Conservation (phyloP, 2,113 vertebrate species). For the Corydoras maculifer region DNA sequence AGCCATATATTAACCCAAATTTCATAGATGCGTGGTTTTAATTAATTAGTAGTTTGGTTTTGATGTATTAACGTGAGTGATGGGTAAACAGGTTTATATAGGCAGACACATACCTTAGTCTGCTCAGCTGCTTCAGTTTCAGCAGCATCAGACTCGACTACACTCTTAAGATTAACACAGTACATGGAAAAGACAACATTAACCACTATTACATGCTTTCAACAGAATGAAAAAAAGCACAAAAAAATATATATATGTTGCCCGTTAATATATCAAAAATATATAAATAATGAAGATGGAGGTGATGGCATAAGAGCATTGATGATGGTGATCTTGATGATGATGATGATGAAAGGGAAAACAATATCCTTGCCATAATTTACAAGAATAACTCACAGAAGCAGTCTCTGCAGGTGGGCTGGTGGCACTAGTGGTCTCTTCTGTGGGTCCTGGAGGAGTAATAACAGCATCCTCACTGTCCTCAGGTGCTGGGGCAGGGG, state of each 20-base stretch:
- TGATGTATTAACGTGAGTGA: background rate
- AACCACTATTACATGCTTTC: background rate
- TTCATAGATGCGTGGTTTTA: too few species aligned
- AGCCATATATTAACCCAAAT: too few species aligned
- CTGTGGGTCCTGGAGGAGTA: slow-evolving; percentile 25
- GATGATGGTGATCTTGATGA: slow-evolving; percentile 4
- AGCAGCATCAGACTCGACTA: slow-evolving; percentile 50
- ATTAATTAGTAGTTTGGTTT: too few species aligned
- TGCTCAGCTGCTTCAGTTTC: slow-evolving; percentile 55
- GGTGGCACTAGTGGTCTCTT: slow-evolving; percentile 3
- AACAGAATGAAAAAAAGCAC: background rate
- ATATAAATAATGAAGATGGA: slow-evolving; percentile 10
- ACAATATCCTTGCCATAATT: background rate
- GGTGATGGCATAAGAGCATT: background rate
- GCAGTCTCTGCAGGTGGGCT: slow-evolving; percentile 59
- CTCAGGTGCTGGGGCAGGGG: slow-evolving; percentile 24
- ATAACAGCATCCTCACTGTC: slow-evolving; percentile 16
- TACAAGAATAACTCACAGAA: slow-evolving; percentile 70
- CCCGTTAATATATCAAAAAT: background rate
- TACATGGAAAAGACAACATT: slow-evolving; percentile 24
- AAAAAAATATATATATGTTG: background rate
- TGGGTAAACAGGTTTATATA: background rate
- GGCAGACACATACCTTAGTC: slow-evolving; percentile 53
- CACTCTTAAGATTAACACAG: slow-evolving; percentile 41
- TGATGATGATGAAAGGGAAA: background rate